Percentiles rank a stretch among this genome's conserved stretches.
Evolutionary conservation across 1,140 invertebrate genomes (phyloP).

Genomic region (Nixonia krombeini): DNA sequence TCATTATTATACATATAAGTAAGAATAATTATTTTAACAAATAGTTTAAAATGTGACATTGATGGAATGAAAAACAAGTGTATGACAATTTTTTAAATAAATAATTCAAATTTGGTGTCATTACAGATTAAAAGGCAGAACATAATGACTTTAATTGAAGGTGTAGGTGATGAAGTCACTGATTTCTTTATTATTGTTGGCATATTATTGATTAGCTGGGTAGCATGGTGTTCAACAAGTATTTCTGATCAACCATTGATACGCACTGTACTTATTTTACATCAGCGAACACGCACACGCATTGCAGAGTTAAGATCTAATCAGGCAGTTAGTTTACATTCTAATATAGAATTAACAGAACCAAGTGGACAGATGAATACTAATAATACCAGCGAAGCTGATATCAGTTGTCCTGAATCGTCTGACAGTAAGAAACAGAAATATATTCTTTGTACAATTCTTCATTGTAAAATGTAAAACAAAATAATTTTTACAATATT

Average conservation of each 20-base stretch:
- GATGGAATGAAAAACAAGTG: too few species aligned
- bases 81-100: too few species aligned
- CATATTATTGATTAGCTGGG: conserved; percentile 74
- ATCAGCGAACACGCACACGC: conserved; percentile 59
- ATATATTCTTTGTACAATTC: too few species aligned
- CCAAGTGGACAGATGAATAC: conserved; percentile 40
- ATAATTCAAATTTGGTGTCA: too few species aligned
- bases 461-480: conserved; percentile 1
- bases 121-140: too few species aligned
- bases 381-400: conserved; percentile 38
- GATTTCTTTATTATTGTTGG: conserved; percentile 78
- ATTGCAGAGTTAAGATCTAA: conserved; percentile 56
- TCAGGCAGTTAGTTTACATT: conserved; percentile 26
- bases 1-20: too few species aligned
- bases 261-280: conserved; percentile 72
- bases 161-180: conserved; percentile 86
- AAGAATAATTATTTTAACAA: too few species aligned
- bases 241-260: conserved; percentile 71
- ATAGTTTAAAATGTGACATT: too few species aligned
- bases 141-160: conserved; percentile 82
- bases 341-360: conserved; percentile 52
- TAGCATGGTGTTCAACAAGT: conserved; percentile 82
- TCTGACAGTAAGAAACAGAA: conserved; percentile 44
- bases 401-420: conserved; percentile 52
- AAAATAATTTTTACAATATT: neutral